Percentiles rank a stretch among this genome's conserved stretches.
Conservation (phyloP, 2,113 vertebrate species). For the Lepus europaeus region DNA sequence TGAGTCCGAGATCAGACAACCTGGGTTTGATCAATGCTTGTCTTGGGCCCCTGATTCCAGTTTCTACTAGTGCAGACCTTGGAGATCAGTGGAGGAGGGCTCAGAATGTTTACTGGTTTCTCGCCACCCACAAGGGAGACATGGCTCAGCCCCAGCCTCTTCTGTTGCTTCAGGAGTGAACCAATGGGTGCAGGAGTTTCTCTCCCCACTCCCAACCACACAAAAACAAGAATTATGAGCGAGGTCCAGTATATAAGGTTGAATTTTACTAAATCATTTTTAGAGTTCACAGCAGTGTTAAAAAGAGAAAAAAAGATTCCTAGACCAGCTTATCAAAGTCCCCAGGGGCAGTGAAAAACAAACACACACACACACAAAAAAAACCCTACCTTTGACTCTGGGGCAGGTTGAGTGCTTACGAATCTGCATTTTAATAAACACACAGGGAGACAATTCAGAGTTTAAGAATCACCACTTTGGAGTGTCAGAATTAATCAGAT, state of each 20-base stretch:
- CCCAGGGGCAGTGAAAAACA: neutral
- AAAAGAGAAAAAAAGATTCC: neutral
- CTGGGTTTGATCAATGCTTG: no score
- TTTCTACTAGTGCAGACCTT: no score
- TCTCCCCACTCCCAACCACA: no score
- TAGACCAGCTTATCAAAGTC: neutral
- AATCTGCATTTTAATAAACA: slow-evolving; percentile 24
- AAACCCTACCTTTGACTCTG: neutral
- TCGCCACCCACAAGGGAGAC: no score
- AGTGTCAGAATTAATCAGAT: neutral
- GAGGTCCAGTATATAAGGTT: neutral
- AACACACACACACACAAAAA: neutral
- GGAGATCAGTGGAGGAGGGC: no score
- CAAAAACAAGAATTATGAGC: neutral
- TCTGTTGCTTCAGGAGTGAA: no score
- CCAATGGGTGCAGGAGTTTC: no score
- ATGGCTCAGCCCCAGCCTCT: no score
- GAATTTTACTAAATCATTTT: neutral
- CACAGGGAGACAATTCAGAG: neutral
- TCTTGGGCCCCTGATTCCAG: no score
- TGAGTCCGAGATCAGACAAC: no score
- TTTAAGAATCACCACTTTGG: neutral
- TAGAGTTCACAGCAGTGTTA: neutral
- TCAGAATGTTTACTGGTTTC: no score
- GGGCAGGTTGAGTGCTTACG: no score